Percentiles rank a stretch among this genome's conserved stretches.
Evolutionary conservation across 2,888 invertebrate genomes (phyloP).

Genomic region (Prenolepis imparis): DNA sequence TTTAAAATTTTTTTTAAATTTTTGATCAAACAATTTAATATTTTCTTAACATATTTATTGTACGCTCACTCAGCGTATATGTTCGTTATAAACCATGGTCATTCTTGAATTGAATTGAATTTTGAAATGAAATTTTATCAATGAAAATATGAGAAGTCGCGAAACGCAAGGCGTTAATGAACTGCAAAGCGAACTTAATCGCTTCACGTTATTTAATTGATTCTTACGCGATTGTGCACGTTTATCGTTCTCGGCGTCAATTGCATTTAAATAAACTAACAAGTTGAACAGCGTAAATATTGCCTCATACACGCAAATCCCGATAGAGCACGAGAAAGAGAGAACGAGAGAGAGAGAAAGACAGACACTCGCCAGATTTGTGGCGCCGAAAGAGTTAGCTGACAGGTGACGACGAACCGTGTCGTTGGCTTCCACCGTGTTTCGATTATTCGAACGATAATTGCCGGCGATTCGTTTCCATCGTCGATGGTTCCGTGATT

Average conservation of each 20-base stretch:
- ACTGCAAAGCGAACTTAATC: constrained; percentile 5
- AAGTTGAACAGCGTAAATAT: not conserved
- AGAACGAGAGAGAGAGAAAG: not conserved
- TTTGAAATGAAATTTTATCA: not conserved
- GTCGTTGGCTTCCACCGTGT: constrained; percentile 6
- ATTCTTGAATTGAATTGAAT: not conserved
- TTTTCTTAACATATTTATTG: not conserved
- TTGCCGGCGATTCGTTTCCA: constrained; percentile 53
- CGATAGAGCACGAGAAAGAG: not conserved
- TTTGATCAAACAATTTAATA: not conserved
- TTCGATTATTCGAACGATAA: constrained; percentile 51
- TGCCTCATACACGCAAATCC: not conserved
- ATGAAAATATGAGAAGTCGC: constrained; percentile 5
- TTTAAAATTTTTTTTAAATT: not conserved
- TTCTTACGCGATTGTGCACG: constrained; percentile 7
- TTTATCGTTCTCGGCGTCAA: not conserved
- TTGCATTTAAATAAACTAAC: constrained; percentile 20
- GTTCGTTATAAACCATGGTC: not conserved
- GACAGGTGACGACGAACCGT: constrained; percentile 80
- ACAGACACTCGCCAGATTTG: constrained; percentile 87
- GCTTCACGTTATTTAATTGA: constrained; percentile 1
- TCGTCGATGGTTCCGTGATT: constrained; percentile 50
- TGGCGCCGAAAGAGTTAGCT: constrained; percentile 86
- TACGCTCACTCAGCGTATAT: no score
- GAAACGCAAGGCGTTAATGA: not conserved